Base-by-base conservation (phyloP, 1,140 invertebrate species). In the Diachasmimorpha longicaudata region DNA sequence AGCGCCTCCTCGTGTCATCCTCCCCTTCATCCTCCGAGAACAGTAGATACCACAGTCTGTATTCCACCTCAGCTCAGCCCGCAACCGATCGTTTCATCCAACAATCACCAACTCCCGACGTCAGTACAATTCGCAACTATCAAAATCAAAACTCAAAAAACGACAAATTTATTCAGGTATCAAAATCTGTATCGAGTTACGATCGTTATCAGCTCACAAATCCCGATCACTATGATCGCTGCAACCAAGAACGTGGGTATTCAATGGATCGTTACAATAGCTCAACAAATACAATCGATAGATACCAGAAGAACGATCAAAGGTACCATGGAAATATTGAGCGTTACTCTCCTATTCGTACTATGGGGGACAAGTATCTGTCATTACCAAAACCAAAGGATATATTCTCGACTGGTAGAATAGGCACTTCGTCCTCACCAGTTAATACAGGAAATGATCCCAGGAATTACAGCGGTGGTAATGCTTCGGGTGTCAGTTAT, bases 21-120 rank as follows among this genome's bases (percentile, higher is more conserved):
- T 91, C 90, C 77, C 90, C 91, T 67, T 90, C 90, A 58, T 88
- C 89, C 74, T 88, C 89, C 74, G 90, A 91, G 76, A 87, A 90
- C 73, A 79, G 74, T 37, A 80, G 80, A 52, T 75, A 79, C 46
- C 76, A 79, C 14, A 71, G 37, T 46, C 48, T 77, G 9, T 77
- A 16, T 31, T 68, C 72, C 76, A 39, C 48, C 77, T 52, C 52
- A 74, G 75, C 78, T 23, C 83, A 84, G 79, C 79, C 80, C 36
- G 67, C 79, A 19, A 74, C 71, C 31, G 81, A 81, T 68, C 81
- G 82, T 67, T 84, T 83, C 36, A 67, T 72, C 0, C 39, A 79
- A 13, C 66, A 82, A 39, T 85, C 85, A 66, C 84, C 85, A 0
- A 82, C 79, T 13, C 72, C 76, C 1, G 83, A 85, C 25, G 76